These are phyloP conservation scores for Ciconia boyciana DNA, from an alignment of 2,113 vertebrate genomes.

Conservation along the genomic window DNA sequence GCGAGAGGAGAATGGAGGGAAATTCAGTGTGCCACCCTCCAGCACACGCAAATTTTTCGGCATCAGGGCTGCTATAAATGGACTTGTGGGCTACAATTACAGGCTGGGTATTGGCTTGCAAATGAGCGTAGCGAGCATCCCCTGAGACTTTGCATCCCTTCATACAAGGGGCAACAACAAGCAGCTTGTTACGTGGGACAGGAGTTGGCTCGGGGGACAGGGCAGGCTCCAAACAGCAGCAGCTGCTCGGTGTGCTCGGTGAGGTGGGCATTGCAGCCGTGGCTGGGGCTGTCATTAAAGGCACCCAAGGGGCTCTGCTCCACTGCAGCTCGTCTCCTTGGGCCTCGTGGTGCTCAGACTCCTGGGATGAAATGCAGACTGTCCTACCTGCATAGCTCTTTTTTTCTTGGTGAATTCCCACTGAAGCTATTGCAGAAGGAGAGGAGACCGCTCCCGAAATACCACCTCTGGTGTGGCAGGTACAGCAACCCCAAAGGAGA, in stretches of 20 bases:
- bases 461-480: neutral
- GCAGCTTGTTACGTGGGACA: neutral
- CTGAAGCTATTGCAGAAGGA: neutral
- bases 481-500: neutral
- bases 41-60: neutral
- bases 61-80: neutral
- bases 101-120: neutral
- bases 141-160: neutral
- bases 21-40: neutral
- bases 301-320: neutral
- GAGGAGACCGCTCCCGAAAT: neutral
- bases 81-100: neutral
- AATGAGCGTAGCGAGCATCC: neutral
- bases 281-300: neutral
- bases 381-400: neutral
- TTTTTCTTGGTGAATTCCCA: neutral
- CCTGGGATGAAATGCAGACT: neutral
- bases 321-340: neutral
- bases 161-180: neutral
- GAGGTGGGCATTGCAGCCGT: accelerated
- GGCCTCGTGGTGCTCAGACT: neutral
- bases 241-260: accelerated
- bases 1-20: neutral
- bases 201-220: neutral
- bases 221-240: neutral